Base-by-base conservation (phyloP, 1,140 invertebrate species). In the Lepidurus arcticus region DNA sequence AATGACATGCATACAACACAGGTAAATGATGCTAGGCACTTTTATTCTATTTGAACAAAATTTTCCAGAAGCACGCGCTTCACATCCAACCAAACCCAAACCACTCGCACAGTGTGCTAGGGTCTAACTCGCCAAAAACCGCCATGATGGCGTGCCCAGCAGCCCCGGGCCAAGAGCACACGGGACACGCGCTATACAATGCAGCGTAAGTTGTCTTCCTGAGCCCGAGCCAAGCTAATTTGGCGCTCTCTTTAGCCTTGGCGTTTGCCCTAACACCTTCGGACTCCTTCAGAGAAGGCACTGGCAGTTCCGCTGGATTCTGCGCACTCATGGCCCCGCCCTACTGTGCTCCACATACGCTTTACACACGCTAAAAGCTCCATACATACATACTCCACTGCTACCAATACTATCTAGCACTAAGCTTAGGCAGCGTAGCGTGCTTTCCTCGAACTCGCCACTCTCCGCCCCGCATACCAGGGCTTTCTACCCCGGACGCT, bases 61-160 rank as follows among this genome's bases (percentile, higher is more conserved):
- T n/a, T 21, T 65, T 13, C 16, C 16, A 65, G 53, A 65, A 65
- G 53, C 53, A 65, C 53, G 53, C 53, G 53, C 53, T 65, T 65
- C 16, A 65, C 53, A 65, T 65, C 53, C 53, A 65, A 65, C 16
- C 53, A 65, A 65, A 9, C 16, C 53, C 53, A 65, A 65, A 65
- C 53, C 53, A 65, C 53, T n/a, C 53, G 53, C 53, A 65, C 53
- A 65, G 53, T 65, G 53, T 16, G 53, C 53, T 65, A 65, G 53
- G n/a, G 1, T 65, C 53, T 65, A 21, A 13, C 53, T 65, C 53
- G 53, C 53, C 53, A 65, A 65, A 65, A 65, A 65, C 53, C 53
- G 53, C 53, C 53, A 65, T 65, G 53, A 65, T 65, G 53, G 53
- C 53, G 53, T 65, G 53, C 53, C 53, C 3, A 65, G 21, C 53